These are phyloP conservation scores for Melipona quadrifasciata DNA, from an alignment of 1,140 invertebrate species.

Conservation along the genomic window DNA sequence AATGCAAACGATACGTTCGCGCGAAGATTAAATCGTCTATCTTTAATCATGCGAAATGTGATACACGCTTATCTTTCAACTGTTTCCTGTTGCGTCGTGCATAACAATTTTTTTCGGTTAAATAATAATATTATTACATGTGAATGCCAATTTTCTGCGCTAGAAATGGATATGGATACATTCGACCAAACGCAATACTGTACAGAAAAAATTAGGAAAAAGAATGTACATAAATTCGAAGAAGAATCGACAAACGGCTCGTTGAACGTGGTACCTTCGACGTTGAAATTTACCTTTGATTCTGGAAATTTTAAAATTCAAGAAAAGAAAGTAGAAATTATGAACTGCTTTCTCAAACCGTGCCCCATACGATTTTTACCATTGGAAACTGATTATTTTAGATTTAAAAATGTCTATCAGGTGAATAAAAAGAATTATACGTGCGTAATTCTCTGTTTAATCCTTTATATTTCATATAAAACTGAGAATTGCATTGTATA, in stretches of 20 bases:
- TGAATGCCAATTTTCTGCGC: background rate
- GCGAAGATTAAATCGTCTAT: slow-evolving; percentile 10
- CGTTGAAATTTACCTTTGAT: slow-evolving; percentile 16
- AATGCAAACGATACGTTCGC: background rate
- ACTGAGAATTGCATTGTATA: background rate
- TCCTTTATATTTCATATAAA: background rate
- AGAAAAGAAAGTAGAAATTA: slow-evolving; percentile 17
- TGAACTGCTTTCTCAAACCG: slow-evolving; percentile 20
- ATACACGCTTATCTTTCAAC: slow-evolving; percentile 5
- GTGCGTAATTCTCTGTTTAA: background rate
- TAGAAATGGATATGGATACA: background rate
- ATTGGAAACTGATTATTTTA: slow-evolving; percentile 22
- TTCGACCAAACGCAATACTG: background rate
- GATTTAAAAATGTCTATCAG: background rate
- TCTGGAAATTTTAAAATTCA: slow-evolving; percentile 13
- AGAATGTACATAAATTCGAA: background rate
- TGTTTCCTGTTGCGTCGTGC: slow-evolving; percentile 2
- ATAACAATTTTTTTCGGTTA: background rate
- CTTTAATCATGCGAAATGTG: background rate
- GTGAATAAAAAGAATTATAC: background rate
- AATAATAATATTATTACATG: background rate
- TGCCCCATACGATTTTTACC: slow-evolving; percentile 21
- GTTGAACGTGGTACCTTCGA: slow-evolving; percentile 1
- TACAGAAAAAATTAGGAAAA: background rate
- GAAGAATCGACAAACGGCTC: background rate